Evolutionary conservation across 2,113 vertebrate genomes (phyloP).

Genomic region (Garra rufa): DNA sequence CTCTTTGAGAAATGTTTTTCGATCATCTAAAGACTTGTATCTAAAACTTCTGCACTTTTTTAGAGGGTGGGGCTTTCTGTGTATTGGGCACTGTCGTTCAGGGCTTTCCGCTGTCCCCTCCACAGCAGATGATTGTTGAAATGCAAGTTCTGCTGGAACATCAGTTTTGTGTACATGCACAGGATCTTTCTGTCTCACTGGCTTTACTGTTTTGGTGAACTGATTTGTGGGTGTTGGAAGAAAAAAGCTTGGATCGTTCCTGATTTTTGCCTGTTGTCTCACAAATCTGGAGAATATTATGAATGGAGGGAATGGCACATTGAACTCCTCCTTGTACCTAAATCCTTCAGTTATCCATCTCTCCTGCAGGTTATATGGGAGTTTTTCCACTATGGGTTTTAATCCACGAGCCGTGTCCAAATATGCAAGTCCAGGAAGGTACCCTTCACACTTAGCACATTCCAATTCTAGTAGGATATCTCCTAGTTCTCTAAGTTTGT

Average conservation of each 20-base stretch:
- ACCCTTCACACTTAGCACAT: background rate
- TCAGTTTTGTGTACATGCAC: too few relatives aligned
- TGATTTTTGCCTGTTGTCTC: too few relatives aligned
- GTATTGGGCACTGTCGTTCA: too few relatives aligned
- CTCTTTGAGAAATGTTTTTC: too few relatives aligned
- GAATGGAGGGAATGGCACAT: background rate
- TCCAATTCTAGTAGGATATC: background rate
- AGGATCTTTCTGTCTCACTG: background rate
- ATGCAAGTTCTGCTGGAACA: too few relatives aligned
- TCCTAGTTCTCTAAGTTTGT: background rate
- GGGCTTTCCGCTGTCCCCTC: too few relatives aligned
- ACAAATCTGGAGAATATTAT: background rate
- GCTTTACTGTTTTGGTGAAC: background rate
- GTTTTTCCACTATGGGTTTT: slow-evolving; percentile 10
- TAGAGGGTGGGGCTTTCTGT: too few relatives aligned
- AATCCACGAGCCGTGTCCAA: background rate
- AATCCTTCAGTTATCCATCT: background rate
- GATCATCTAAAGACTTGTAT: too few relatives aligned
- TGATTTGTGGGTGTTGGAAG: background rate
- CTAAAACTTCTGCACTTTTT: too few relatives aligned
- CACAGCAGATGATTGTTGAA: too few relatives aligned
- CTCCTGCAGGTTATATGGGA: background rate
- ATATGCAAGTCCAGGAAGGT: background rate
- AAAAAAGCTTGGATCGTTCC: background rate
- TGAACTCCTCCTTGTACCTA: background rate